These are phyloP conservation scores for Cephalotes varians DNA, from an alignment of 2,888 invertebrate species.

Conservation along the genomic window DNA sequence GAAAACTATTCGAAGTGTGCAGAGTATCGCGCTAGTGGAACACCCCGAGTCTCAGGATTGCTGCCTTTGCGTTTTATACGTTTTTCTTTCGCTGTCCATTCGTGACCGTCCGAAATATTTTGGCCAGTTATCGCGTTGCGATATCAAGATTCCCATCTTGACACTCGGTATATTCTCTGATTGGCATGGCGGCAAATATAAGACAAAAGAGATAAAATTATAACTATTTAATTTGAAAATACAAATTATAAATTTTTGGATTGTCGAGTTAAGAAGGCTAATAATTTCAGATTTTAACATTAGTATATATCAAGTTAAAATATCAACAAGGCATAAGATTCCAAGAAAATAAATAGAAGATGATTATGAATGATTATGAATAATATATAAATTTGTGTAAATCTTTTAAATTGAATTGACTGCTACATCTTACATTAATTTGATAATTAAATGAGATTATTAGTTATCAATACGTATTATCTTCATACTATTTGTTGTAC, in stretches of 20 bases:
- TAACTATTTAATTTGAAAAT: neutral
- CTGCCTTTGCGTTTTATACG: constrained; percentile 55
- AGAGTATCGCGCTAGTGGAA: constrained; percentile 65
- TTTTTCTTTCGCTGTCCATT: constrained; percentile 53
- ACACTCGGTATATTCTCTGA: constrained; percentile 56
- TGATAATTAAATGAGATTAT: neutral
- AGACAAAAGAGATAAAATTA: constrained; percentile 25
- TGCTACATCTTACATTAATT: neutral
- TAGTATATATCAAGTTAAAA: neutral
- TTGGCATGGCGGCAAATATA: constrained; percentile 8
- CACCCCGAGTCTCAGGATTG: constrained; percentile 60
- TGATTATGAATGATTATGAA: too few species aligned
- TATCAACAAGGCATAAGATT: neutral
- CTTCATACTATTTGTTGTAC: neutral
- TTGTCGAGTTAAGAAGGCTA: neutral
- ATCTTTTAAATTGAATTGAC: constrained; percentile 26
- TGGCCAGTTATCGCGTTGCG: constrained; percentile 62
- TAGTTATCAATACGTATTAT: neutral
- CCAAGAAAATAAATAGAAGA: neutral
- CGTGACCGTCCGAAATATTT: constrained; percentile 58
- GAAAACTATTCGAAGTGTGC: constrained; percentile 61
- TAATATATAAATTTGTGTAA: constrained; percentile 63
- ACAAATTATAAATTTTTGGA: neutral
- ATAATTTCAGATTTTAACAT: neutral
- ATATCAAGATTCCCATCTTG: constrained; percentile 69